phyloP scores from a whole-genome alignment of 2,113 vertebrate genomes.

The Propithecus coquereli region DNA sequence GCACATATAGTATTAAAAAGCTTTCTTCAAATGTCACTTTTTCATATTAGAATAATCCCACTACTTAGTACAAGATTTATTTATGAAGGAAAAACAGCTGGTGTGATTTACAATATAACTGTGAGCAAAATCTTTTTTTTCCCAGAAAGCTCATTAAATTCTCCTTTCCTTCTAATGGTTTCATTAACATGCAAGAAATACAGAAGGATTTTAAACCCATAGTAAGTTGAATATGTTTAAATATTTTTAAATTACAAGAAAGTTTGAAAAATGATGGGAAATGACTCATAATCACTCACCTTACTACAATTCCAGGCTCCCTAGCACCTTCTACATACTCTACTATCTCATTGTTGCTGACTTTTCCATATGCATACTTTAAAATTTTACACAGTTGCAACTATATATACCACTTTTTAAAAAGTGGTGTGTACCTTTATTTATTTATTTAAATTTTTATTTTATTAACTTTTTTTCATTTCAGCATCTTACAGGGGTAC shows the following conservation, averaged over 20 bases:
- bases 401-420: background rate
- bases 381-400: background rate
- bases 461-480: no score
- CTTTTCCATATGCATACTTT: background rate
- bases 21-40: slow-evolving; percentile 63
- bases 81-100: slow-evolving; percentile 53
- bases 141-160: slow-evolving; percentile 49
- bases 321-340: background rate
- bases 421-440: background rate
- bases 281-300: slow-evolving; percentile 19
- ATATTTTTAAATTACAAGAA: slow-evolving; percentile 28
- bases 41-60: slow-evolving; percentile 44
- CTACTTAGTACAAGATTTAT: slow-evolving; percentile 52
- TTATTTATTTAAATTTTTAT: no score
- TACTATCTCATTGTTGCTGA: background rate
- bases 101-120: slow-evolving; percentile 53
- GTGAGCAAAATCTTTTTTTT: background rate
- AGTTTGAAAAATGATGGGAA: slow-evolving; percentile 40
- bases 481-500: no score
- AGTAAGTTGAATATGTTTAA: slow-evolving; percentile 20
- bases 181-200: slow-evolving; percentile 46
- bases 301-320: background rate
- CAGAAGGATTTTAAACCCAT: slow-evolving; percentile 14
- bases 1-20: slow-evolving; percentile 39
- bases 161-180: slow-evolving; percentile 25